Evolutionary conservation across 2,888 invertebrate species (phyloP).

Genomic region (Teleiodes luculella): DNA sequence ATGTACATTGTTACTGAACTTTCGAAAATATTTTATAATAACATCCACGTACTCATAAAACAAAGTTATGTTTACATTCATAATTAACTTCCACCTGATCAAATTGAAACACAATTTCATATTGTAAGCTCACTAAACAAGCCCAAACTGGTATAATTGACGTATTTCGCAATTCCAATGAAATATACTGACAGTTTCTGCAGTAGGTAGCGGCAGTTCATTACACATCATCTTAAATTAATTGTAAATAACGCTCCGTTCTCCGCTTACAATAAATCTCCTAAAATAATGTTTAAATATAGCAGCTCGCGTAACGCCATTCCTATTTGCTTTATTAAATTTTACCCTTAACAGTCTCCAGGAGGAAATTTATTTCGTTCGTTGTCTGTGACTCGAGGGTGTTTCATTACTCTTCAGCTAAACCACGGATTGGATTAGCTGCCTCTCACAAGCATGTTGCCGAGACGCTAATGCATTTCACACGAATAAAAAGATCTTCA

Average conservation of each 20-base stretch:
- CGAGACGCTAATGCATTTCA: slow-evolving; percentile 17
- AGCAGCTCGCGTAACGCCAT: slow-evolving; percentile 47
- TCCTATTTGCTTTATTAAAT: slow-evolving; percentile 68
- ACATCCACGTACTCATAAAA: background rate
- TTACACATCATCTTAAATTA: slow-evolving; percentile 56
- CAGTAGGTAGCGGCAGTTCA: slow-evolving; percentile 31
- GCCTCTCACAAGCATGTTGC: slow-evolving; percentile 32
- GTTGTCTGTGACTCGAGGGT: slow-evolving; percentile 48
- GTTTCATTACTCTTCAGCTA: slow-evolving; percentile 48
- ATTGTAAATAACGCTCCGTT: slow-evolving; percentile 58
- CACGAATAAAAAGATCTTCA: slow-evolving; percentile 2
- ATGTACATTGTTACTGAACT: slow-evolving; percentile 34
- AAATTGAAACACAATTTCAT: too few relatives aligned
- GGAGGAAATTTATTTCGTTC: slow-evolving; percentile 53
- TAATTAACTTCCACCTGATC: background rate
- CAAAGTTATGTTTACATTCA: background rate
- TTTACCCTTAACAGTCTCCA: slow-evolving; percentile 55
- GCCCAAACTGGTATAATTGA: background rate
- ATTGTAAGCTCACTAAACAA: background rate
- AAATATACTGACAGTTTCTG: slow-evolving; percentile 31
- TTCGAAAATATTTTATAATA: slow-evolving; percentile 19
- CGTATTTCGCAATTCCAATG: slow-evolving; percentile 15
- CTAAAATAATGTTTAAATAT: slow-evolving; percentile 55
- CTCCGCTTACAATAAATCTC: slow-evolving; percentile 54
- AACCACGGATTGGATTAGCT: slow-evolving; percentile 54